Conservation (phyloP, 2,797 vertebrate species). For the Bradypodion pumilum region DNA sequence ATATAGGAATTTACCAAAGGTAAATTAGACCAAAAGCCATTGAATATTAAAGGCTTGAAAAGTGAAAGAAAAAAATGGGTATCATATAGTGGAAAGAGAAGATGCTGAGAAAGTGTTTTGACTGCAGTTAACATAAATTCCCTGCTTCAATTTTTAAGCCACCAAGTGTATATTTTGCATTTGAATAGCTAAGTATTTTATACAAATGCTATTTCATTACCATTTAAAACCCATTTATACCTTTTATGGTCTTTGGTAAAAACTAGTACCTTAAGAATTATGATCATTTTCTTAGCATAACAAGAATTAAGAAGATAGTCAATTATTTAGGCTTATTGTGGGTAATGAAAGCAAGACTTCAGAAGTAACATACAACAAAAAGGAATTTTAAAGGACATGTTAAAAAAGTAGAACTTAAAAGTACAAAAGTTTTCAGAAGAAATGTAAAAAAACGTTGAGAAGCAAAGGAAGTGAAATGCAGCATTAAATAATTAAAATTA, state of each 20-base stretch:
- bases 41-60: not conserved
- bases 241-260: not conserved
- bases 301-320: not conserved
- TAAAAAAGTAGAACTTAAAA: not conserved
- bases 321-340: not conserved
- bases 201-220: not conserved
- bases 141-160: not conserved
- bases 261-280: not conserved
- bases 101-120: not conserved
- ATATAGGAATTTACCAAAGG: not conserved
- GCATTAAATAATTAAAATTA: not conserved
- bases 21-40: not conserved
- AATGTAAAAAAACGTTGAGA: not conserved
- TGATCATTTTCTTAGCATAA: not conserved
- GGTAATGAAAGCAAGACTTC: not conserved
- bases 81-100: not conserved
- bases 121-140: not conserved
- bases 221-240: conserved; percentile 3
- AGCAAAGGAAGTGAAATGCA: not conserved
- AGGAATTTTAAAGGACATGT: not conserved
- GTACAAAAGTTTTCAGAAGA: not conserved
- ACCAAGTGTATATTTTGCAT: not conserved
- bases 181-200: not conserved
- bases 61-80: not conserved
- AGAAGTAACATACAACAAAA: not conserved